Evolutionary conservation across 1,140 invertebrate species (phyloP), one percentile per base, ranked within the genome.

Genomic region (Cyrtorhinus lividipennis): DNA sequence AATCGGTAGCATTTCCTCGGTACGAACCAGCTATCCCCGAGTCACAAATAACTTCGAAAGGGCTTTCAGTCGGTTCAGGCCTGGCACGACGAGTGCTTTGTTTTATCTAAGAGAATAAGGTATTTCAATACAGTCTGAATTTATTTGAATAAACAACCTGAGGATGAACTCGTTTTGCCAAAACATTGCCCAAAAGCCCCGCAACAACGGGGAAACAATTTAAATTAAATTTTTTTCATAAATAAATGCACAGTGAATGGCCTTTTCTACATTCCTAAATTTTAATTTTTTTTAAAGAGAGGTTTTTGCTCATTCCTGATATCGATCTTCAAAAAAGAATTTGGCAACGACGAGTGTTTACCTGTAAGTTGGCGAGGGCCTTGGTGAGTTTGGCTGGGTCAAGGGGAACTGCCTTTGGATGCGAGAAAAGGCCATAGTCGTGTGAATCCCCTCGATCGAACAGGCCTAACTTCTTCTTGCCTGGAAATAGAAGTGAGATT

Each of bases 301-400:
- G n/a, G n/a, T n/a, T n/a, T n/a, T n/a, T n/a, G n/a, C n/a, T n/a
- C n/a, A n/a, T n/a, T n/a, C n/a, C n/a, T n/a, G n/a, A n/a, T n/a
- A n/a, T n/a, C n/a, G n/a, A n/a, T n/a, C n/a, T n/a, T n/a, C n/a
- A n/a, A n/a, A n/a, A n/a, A n/a, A n/a, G n/a, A n/a, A n/a, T n/a
- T n/a, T n/a, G n/a, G n/a, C n/a, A n/a, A n/a, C n/a, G n/a, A n/a
- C n/a, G n/a, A n/a, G n/a, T n/a, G n/a, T 57, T 62, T 66, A 77
- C 75, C 70, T 78, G 75, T n/a, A 73, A 70, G 59, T 78, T 79
- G 5, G 73, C 71, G 8, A 78, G 65, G 44, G 76, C 77, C 68
- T 78, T 78, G 48, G 66, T 76, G 3, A 78, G 63, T 67, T 79
- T 79, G 25, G 66, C 71, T 8, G 73, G 75, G 64, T 78, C 77